Base-by-base conservation (phyloP, 1,140 invertebrate species). In the Sycobia sp. region DNA sequence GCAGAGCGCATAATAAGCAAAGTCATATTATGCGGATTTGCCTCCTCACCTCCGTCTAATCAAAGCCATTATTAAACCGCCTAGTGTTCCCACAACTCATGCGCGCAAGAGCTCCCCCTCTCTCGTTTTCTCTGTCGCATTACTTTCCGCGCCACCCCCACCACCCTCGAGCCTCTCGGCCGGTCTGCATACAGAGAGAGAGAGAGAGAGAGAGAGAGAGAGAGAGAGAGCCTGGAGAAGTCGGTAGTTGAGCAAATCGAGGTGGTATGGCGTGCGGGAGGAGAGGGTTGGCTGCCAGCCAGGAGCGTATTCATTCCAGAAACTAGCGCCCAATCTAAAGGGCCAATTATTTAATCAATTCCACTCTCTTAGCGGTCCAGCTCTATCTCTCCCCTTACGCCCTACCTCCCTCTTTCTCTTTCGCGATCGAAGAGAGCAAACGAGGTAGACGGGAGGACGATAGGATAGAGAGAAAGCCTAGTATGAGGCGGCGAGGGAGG, bases 291-390 rank as follows among this genome's bases (percentile, higher is more conserved):
- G 80, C 77, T 68, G 49, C 14, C 51, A 50, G 78, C 80, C 80
- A 82, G 72, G 22, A 36, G 18, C 73, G 77, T 75, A 80, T 82
- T 82, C 78, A 80, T 82, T 79, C 74, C 72, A 71, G 74, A 77
- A 80, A 80, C 79, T 78, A 80, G 73, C 73, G 71, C 70, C 76
- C 76, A 76, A 82, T 80, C 77, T 76, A 78, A 80, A 73, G 73
- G 74, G 74, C 79, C 80, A 82, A 81, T 82, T 82, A 82, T 82
- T 80, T 81, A 82, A 82, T 82, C 78, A 81, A 81, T 81, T 80
- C 75, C 72, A 77, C 71, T 75, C 79, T 79, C 78, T 80, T 80
- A 77, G 73, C 73, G 73, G 72, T 71, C 69, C 68, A 67, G n/a
- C n/a, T n/a, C n/a, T n/a, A n/a, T n/a, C n/a, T n/a, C n/a, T n/a